Base-by-base conservation (phyloP, 2,113 vertebrate genomes). In the Chascanopsetta lugubris region DNA sequence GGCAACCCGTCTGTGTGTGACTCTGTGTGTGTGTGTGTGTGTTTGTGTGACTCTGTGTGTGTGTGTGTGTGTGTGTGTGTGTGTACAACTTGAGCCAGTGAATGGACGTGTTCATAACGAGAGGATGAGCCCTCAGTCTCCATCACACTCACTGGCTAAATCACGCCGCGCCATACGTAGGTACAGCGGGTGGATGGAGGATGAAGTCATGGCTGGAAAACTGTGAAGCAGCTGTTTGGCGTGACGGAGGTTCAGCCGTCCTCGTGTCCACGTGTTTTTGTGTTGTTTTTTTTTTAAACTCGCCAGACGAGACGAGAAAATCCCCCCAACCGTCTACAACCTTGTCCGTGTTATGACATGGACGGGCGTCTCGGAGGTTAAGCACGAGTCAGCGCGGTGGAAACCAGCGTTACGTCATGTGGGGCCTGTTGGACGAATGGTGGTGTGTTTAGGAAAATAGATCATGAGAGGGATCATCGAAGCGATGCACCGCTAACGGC, bases 141-240 rank as follows among this genome's bases (percentile, higher is more conserved):
- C 43, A 43, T 49, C 43, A 24, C 47, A 32, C 53, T 61, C 29
- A 58, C 0, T 7, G 27, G 42, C 24, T 72, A 54, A 77, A 61
- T 72, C 69, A 53, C 43, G 60, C 42, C 12, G 11, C 21, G 61
- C 71, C 51, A 61, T 73, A 66, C 68, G 50, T 73, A 66, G 65
- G 50, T 45, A 10, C 42, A 1, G 26, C 0, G 36, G 29, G 21
- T 49, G 26, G 72, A 21, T 66, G 56, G 70, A 64, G 26, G 38
- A 38, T 83, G 80, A 87, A 75, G 80, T 84, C 76, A 84, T 49
- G 61, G 30, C 60, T 74, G 64, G 64, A 82, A 75, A 78, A 64
- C 47, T 59, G 30, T 53, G 45, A 61, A 54, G 54, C 78, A 82
- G 80, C 80, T 84, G 82, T 48, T 69, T 29, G 3, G 40, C 29